Evolutionary conservation across 2,113 vertebrate genomes (phyloP).

Genomic region (Phainopepla nitens): DNA sequence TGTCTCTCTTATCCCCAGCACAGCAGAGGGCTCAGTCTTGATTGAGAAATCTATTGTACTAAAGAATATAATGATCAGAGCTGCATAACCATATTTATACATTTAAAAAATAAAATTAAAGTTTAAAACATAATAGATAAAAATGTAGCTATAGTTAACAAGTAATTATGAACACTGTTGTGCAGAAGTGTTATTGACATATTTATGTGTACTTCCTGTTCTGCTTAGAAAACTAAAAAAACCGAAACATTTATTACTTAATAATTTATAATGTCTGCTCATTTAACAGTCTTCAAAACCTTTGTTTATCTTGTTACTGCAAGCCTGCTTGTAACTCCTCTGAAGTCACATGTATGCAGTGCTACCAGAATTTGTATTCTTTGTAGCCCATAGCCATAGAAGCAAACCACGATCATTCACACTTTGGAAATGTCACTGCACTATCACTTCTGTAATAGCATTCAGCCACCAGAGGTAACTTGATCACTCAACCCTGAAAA

Average conservation of each 20-base stretch:
- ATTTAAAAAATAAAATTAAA: not conserved
- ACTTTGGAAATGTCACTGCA: conserved; percentile 39
- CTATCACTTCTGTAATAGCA: conserved; percentile 31
- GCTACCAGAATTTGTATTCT: not conserved
- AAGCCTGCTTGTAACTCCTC: not conserved
- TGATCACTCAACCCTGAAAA: conserved; percentile 53
- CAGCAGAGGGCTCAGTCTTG: not conserved
- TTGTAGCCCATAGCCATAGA: not conserved
- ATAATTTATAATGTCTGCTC: not conserved
- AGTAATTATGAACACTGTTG: not conserved
- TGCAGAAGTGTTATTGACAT: not conserved
- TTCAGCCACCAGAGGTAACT: conserved; percentile 37
- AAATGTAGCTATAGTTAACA: not conserved
- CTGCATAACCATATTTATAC: not conserved
- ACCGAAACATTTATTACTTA: not conserved
- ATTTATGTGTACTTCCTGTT: not conserved
- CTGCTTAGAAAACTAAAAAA: not conserved
- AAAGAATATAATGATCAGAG: not conserved
- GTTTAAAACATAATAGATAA: not conserved
- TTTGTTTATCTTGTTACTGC: not conserved
- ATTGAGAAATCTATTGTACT: not conserved
- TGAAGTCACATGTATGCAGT: not conserved
- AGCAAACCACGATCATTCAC: conserved; percentile 10
- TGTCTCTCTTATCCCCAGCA: not conserved
- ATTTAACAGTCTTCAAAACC: not conserved